Base-by-base conservation (phyloP, 2,888 invertebrate species). In the Nemotelus nigrinus region DNA sequence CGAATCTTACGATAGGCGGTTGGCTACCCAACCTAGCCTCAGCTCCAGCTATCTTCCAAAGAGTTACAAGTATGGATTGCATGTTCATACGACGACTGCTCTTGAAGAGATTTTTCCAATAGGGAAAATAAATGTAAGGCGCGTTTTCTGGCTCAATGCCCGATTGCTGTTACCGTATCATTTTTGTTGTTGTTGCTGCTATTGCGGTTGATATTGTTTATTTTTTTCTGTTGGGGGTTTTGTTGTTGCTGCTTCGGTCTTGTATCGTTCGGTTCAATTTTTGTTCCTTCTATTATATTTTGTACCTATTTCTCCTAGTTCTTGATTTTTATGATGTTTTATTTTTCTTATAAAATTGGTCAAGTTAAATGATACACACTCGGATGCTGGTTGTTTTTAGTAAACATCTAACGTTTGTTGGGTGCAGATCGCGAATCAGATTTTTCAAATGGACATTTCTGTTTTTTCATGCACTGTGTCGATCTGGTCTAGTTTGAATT, bases 361-460 rank as follows among this genome's bases (percentile, higher is more conserved):
- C 78, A 72, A 78, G 77, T 78, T 77, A 79, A 79, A 76, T 78
- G 78, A 79, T 79, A 78, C 76, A 79, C 76, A 78, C 63, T 68
- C 72, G 74, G 78, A 79, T 78, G 78, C 76, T 78, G 78, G 77
- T 58, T 76, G 79, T 78, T 67, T 79, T 79, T 78, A 79, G 79
- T 81, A 79, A 80, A 79, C 79, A 78, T 80, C 80, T 80, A 81
- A 80, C 81, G 81, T 81, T 81, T 81, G 81, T 80, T 81, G 81
- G 78, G 81, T 80, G 63, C 72, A 80, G 81, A 81, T 81, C 81
- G 81, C 79, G 79, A 80, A 80, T 77, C 39, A 7, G n/a, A 70
- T 63, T 48, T 50, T 45, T 58, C 39, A 43, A 53, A 43, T 70
- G 55, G 44, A 25, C 0, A 55, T 55, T 70, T 63, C 43, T 53